Evolutionary conservation across 64 coral and sea anemone species (phyloP), one percentile per base, ranked within the genome.

Genomic region (Stichodactyla helianthus): DNA sequence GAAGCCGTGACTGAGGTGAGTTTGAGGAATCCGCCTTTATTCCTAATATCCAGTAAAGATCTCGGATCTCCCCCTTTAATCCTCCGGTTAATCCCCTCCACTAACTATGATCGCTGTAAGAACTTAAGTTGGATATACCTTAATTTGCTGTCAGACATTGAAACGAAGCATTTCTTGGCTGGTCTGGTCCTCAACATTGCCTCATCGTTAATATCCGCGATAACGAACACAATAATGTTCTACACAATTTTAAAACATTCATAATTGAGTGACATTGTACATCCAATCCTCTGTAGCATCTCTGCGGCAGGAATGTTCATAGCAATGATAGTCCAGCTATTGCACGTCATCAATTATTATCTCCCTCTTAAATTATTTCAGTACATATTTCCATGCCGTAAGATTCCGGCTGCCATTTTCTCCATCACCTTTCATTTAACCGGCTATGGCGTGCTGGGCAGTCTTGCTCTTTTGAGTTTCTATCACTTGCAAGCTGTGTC

Each of bases 1-100:
- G 82, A 84, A 60, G 82, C 82, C 59, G 82, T 84, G 82, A 62
- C 82, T 84, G 82, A 84, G 82, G 82, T 84, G 26, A 84, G 82
- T 84, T 18, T 14, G 17, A 84, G 56, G 82, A 84, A 59, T 61
- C 56, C 82, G 56, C 82, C 62, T 22, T 84, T 60, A 23, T 56
- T 84, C 56, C 27, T 7, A 59, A 84, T 84, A 84, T 84, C 22
- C 82, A 84, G 82, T 28, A 60, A 59, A 60, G 56, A 59, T 60
- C 56, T 59, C 54, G 53, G 82, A 84, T n/a, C n/a, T n/a, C n/a
- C n/a, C n/a, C n/a, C n/a, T n/a, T n/a, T n/a, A n/a, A n/a, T n/a
- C n/a, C n/a, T n/a, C n/a, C n/a, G n/a, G n/a, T n/a, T n/a, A n/a
- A n/a, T n/a, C n/a, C n/a, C n/a, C n/a, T n/a, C n/a, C n/a, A n/a